A percentile compares a stretch with the other conserved stretches of the same genome.
phyloP scores from a whole-genome alignment of 1,140 invertebrate genomes.

The Drosophila tropicalis region DNA sequence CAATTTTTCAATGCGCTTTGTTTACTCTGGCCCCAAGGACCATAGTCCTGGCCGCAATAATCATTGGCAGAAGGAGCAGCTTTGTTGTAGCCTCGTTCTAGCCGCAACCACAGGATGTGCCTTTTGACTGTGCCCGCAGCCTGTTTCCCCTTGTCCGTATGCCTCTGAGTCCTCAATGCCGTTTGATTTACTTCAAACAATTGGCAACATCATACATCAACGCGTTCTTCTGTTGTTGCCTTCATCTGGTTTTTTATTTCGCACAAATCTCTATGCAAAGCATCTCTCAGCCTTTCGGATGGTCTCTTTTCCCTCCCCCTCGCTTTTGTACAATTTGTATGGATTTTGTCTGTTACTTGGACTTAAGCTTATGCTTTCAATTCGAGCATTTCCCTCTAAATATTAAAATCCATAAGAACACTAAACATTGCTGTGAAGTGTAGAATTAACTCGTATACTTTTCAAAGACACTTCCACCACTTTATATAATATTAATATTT shows the following conservation, averaged over 20 bases:
- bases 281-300: slow-evolving; percentile 25
- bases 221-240: slow-evolving; percentile 59
- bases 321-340: slow-evolving; percentile 27
- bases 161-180: slow-evolving; percentile 37
- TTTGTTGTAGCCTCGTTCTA: slow-evolving; percentile 43
- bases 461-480: background rate
- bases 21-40: slow-evolving; percentile 50
- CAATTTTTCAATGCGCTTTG: slow-evolving; percentile 77
- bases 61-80: slow-evolving; percentile 47
- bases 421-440: no score
- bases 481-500: no score
- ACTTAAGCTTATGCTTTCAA: slow-evolving; percentile 9
- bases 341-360: slow-evolving; percentile 16
- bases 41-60: slow-evolving; percentile 44
- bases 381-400: background rate
- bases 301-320: slow-evolving; percentile 1
- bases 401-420: background rate
- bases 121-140: slow-evolving; percentile 48
- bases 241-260: slow-evolving; percentile 46
- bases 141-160: slow-evolving; percentile 50
- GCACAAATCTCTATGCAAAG: slow-evolving; percentile 63
- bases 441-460: background rate
- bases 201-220: slow-evolving; percentile 81
- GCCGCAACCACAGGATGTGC: slow-evolving; percentile 58
- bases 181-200: slow-evolving; percentile 81